phyloP scores from a whole-genome alignment of 2,797 vertebrate species.

The Pempheris klunzingeri region DNA sequence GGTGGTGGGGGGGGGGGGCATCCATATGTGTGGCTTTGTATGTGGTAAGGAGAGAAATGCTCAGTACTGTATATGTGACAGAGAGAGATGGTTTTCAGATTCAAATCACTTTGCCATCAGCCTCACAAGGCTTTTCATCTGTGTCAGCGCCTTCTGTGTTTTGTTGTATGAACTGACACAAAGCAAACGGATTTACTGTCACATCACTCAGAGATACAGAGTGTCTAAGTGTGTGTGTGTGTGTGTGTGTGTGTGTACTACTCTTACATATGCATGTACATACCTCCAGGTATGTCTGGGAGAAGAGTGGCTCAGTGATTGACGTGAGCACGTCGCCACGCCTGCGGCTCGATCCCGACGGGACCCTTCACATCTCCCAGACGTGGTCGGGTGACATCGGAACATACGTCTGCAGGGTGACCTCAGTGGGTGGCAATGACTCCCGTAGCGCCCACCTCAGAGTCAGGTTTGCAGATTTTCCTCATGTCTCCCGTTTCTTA shows the following conservation, averaged over 20 bases:
- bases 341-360: slow-evolving; percentile 88
- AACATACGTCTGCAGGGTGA: slow-evolving; percentile 95
- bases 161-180: slow-evolving; percentile 51
- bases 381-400: slow-evolving; percentile 99
- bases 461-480: slow-evolving; percentile 88
- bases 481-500: slow-evolving; percentile 39
- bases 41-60: slow-evolving; percentile 45
- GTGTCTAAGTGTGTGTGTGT: slow-evolving; percentile 4
- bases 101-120: slow-evolving; percentile 60
- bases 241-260: background rate
- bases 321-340: slow-evolving; percentile 87
- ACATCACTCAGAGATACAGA: slow-evolving; percentile 19
- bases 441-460: slow-evolving; percentile 93
- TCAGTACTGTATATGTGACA: slow-evolving; percentile 39
- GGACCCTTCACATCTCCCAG: slow-evolving; percentile 96
- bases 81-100: slow-evolving; percentile 58
- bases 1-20: background rate
- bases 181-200: slow-evolving; percentile 60
- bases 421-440: slow-evolving; percentile 95
- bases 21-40: slow-evolving; percentile 45
- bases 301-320: slow-evolving; percentile 90
- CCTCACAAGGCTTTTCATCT: slow-evolving; percentile 60
- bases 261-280: background rate
- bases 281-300: slow-evolving; percentile 90
- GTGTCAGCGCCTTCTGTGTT: slow-evolving; percentile 65